Evolutionary conservation across 2,888 invertebrate genomes (phyloP).

Genomic region (Chydorus sphaericus): DNA sequence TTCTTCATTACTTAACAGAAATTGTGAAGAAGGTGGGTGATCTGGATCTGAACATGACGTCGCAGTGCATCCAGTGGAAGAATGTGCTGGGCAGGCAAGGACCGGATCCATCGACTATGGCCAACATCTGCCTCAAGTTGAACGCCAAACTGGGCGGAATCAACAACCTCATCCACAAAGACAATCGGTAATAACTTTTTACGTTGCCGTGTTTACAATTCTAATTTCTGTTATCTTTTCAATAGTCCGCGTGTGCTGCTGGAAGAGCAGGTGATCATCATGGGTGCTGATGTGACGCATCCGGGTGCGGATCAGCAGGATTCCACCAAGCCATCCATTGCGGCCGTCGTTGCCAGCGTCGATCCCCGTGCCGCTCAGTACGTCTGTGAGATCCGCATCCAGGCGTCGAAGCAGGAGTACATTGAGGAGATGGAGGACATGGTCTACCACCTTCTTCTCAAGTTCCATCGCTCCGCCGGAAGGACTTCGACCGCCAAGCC

Average conservation of each 20-base stretch:
- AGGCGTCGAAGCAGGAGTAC: conserved; percentile 55
- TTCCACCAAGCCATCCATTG: conserved; percentile 37
- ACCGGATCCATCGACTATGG: conserved; percentile 37
- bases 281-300: conserved; percentile 88
- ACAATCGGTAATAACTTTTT: conserved; percentile 19
- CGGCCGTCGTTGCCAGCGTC: conserved; percentile 55
- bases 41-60: conserved; percentile 24
- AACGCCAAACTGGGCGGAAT: conserved; percentile 61
- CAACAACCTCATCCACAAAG: conserved; percentile 42
- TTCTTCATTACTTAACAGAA: conserved; percentile 23
- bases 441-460: conserved; percentile 44
- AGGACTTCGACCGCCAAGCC: conserved; percentile 37
- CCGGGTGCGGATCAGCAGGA: conserved; percentile 59
- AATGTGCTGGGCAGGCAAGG: conserved; percentile 25
- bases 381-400: conserved; percentile 60
- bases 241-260: conserved; percentile 31
- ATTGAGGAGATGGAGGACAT: conserved; percentile 57
- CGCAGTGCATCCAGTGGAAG: conserved; percentile 28
- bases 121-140: conserved; percentile 56
- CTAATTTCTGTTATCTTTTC: too few species aligned
- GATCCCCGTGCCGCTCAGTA: conserved; percentile 51
- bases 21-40: conserved; percentile 35
- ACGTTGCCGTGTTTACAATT: not conserved
- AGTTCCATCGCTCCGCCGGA: conserved; percentile 33
- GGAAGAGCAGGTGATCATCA: conserved; percentile 42